Evolutionary conservation across 2,888 invertebrate species (phyloP).

Genomic region (Pterostichus madidus): DNA sequence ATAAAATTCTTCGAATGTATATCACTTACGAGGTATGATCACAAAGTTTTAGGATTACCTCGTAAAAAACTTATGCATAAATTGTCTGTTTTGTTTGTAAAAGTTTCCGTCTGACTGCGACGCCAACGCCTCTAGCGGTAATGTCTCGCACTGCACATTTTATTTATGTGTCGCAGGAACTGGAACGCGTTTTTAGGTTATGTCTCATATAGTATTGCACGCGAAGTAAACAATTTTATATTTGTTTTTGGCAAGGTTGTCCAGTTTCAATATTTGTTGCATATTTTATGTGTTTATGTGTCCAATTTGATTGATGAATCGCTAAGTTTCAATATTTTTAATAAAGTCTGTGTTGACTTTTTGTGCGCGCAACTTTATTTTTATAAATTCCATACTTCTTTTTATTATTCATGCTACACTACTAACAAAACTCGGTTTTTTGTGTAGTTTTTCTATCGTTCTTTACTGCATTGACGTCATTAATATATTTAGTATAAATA

Average conservation of each 20-base stretch:
- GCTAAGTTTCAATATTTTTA: constrained; percentile 26
- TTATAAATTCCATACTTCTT: constrained; percentile 3
- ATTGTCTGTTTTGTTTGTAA: constrained; percentile 60
- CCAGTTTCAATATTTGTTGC: constrained; percentile 46
- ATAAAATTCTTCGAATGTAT: constrained; percentile 54
- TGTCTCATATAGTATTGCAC: constrained; percentile 29
- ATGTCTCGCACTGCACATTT: constrained; percentile 51
- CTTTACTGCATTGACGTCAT: not conserved
- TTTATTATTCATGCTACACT: constrained; percentile 17
- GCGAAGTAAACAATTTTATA: constrained; percentile 56
- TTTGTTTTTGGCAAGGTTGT: constrained; percentile 40
- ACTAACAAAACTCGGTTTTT: not conserved
- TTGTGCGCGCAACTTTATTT: constrained; percentile 10
- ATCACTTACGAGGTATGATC: constrained; percentile 56
- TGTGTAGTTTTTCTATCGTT: not conserved
- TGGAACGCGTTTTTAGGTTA: constrained; percentile 38
- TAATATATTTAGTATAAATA: too few relatives aligned
- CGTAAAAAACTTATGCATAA: constrained; percentile 62
- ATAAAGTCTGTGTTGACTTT: constrained; percentile 31
- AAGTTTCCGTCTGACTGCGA: constrained; percentile 33
- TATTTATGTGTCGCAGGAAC: constrained; percentile 44
- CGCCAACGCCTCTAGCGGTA: constrained; percentile 31
- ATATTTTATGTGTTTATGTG: constrained; percentile 42
- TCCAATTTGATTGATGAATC: constrained; percentile 49
- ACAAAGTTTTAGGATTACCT: constrained; percentile 57